These are phyloP conservation scores for Aptenodytes forsteri DNA, from an alignment of 2,113 vertebrate species.

Conservation along the genomic window DNA sequence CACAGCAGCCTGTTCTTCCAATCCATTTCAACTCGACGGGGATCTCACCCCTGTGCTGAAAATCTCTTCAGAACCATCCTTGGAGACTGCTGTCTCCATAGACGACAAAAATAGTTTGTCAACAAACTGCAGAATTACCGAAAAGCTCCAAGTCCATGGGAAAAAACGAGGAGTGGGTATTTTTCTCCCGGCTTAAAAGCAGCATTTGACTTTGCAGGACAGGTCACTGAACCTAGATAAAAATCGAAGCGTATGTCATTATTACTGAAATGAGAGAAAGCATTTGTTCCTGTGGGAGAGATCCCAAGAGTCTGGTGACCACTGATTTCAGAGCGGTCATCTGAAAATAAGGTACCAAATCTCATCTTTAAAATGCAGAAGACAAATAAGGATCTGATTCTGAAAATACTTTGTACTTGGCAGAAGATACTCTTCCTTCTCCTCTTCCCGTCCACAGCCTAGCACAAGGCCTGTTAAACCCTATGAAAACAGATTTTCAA, in stretches of 20 bases:
- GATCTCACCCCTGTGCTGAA: not conserved
- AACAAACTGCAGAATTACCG: constrained; percentile 76
- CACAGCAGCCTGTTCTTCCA: not conserved
- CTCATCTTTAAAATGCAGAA: not conserved
- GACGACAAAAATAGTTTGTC: not conserved
- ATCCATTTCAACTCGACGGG: not conserved
- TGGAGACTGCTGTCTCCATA: not conserved
- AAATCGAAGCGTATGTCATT: not conserved
- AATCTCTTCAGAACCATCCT: not conserved
- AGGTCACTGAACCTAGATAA: constrained; percentile 82
- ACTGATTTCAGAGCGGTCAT: not conserved
- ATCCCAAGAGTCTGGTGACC: not conserved
- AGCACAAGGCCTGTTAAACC: not conserved
- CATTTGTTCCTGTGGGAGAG: not conserved
- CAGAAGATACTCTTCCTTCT: not conserved
- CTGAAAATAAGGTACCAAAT: not conserved
- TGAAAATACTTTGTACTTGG: not conserved
- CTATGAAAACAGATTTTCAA: not conserved
- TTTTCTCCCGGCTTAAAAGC: constrained; percentile 83
- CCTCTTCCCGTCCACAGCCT: not conserved
- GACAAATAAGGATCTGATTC: not conserved
- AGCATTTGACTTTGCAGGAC: constrained; percentile 86
- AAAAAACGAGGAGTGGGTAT: constrained; percentile 92
- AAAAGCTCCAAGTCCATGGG: constrained; percentile 95
- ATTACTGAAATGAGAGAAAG: not conserved